phyloP scores from a whole-genome alignment of 1,140 invertebrate species.

The Drosophila tristis region DNA sequence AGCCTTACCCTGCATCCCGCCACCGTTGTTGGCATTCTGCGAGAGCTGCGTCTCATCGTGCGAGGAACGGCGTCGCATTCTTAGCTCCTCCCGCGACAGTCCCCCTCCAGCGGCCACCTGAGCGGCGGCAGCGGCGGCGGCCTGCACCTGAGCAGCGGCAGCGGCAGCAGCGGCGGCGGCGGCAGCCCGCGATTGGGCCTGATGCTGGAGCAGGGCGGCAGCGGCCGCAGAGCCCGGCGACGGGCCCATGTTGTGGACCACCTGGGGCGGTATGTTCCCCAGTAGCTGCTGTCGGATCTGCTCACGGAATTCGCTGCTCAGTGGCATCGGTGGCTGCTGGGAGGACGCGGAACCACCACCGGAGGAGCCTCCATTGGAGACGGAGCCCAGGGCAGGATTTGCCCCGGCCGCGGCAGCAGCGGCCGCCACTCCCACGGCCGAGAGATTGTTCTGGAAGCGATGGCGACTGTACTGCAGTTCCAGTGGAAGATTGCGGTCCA shows the following conservation, averaged over 20 bases:
- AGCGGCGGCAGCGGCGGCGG: constrained; percentile 58
- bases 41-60: constrained; percentile 83
- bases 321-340: constrained; percentile 67
- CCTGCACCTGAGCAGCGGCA: constrained; percentile 49
- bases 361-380: constrained; percentile 14
- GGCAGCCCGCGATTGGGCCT: constrained; percentile 78
- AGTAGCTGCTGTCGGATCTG: constrained; percentile 79
- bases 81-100: constrained; percentile 78
- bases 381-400: constrained; percentile 2
- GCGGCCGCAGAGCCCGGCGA: constrained; percentile 77
- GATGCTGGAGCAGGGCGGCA: constrained; percentile 78
- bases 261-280: constrained; percentile 77
- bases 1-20: constrained; percentile 73
- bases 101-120: constrained; percentile 30
- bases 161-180: constrained; percentile 77
- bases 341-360: not conserved
- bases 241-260: constrained; percentile 78
- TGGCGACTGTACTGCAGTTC: constrained; percentile 83
- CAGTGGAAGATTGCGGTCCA: constrained; percentile 80
- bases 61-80: constrained; percentile 80
- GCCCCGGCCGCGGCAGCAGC: constrained; percentile 18
- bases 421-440: constrained; percentile 20
- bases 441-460: constrained; percentile 68
- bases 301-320: constrained; percentile 81
- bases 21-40: constrained; percentile 52